Evolutionary conservation across 2,797 vertebrate species (phyloP).

Genomic region (Paedocypris micromegethes): DNA sequence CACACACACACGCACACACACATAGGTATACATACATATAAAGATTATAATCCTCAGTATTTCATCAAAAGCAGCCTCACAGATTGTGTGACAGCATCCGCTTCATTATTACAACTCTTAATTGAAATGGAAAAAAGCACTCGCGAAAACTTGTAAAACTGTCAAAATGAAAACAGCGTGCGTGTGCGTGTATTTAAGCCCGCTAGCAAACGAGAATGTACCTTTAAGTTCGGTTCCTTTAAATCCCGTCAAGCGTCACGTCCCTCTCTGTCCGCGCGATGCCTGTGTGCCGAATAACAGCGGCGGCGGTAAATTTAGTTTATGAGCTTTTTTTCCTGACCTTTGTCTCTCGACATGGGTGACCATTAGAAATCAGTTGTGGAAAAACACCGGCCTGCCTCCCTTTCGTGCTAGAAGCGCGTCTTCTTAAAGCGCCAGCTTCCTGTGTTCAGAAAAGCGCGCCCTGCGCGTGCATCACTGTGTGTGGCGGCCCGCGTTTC

Average conservation of each 20-base stretch:
- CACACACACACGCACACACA: too few relatives aligned
- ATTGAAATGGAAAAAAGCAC: too few relatives aligned
- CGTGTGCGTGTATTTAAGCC: too few relatives aligned
- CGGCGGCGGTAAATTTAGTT: conserved; percentile 63
- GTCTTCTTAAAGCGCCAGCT: conserved; percentile 59
- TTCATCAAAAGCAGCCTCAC: too few relatives aligned
- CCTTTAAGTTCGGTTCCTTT: conserved; percentile 52
- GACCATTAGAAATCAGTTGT: conserved; percentile 85
- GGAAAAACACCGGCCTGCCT: conserved; percentile 94
- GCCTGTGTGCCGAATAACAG: conserved; percentile 57
- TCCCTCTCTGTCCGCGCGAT: conserved; percentile 54
- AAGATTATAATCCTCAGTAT: too few relatives aligned
- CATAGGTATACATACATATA: too few relatives aligned
- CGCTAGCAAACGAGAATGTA: conserved; percentile 35
- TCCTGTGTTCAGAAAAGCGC: conserved; percentile 30
- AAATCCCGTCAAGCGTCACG: conserved; percentile 47
- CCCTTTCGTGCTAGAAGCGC: conserved; percentile 62
- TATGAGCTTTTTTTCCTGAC: conserved; percentile 78
- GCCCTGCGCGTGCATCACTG: conserved; percentile 7
- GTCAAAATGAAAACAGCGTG: too few relatives aligned
- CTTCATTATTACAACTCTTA: too few relatives aligned
- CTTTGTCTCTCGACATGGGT: conserved; percentile 84
- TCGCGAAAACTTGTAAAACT: too few relatives aligned
- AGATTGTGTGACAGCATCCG: too few relatives aligned
- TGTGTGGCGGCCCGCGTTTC: not conserved